Conservation (phyloP, 2,113 vertebrate genomes). For the Antechinus stuartii region DNA sequence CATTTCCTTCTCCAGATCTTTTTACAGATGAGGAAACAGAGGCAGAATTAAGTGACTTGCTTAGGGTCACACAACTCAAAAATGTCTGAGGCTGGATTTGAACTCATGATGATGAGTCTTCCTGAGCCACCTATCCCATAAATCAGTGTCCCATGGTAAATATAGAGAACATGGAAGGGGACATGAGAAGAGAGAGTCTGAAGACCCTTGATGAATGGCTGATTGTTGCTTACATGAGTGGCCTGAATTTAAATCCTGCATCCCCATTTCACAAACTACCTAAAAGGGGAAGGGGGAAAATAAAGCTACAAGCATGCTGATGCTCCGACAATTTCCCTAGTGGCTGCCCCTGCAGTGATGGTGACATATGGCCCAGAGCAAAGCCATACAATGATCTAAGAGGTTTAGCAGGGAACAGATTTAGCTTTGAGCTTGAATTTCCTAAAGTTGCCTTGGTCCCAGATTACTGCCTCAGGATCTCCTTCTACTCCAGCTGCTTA, state of each 20-base stretch:
- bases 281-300: neutral
- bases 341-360: neutral
- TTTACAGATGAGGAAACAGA: neutral
- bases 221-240: neutral
- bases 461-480: neutral
- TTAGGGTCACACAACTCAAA: too few species aligned
- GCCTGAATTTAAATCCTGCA: neutral
- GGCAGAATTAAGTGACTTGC: too few species aligned
- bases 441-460: neutral
- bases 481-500: neutral
- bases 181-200: neutral
- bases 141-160: neutral
- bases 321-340: neutral
- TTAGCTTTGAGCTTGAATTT: neutral
- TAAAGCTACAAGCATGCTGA: neutral
- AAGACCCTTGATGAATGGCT: neutral
- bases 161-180: neutral
- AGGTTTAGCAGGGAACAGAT: neutral
- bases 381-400: neutral
- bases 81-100: neutral
- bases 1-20: neutral
- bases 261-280: neutral
- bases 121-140: neutral
- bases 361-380: neutral
- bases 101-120: neutral